These are phyloP conservation scores for Pocota personata DNA, from an alignment of 2,888 invertebrate genomes.

Conservation along the genomic window DNA sequence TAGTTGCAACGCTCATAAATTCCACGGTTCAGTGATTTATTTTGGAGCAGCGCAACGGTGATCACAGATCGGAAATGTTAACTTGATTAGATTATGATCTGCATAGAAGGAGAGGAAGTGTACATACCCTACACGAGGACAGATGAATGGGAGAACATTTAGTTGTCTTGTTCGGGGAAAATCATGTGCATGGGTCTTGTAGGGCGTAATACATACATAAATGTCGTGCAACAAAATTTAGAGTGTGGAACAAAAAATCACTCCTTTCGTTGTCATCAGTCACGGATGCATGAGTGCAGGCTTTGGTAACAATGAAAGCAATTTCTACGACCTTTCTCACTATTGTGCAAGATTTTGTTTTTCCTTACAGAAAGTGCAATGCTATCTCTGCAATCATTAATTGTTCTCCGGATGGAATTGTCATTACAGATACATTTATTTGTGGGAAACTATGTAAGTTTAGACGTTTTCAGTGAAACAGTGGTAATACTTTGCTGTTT, in stretches of 20 bases:
- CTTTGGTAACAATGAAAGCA: constrained; percentile 1
- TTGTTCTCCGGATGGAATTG: background rate
- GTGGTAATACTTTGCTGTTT: too few relatives aligned
- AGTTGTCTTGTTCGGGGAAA: constrained; percentile 34
- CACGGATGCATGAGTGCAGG: constrained; percentile 47
- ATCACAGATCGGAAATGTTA: constrained; percentile 69
- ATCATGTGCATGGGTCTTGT: constrained; percentile 42
- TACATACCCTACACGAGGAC: background rate
- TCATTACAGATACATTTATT: background rate
- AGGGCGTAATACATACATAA: constrained; percentile 40
- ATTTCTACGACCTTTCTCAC: constrained; percentile 54
- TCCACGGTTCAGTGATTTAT: constrained; percentile 69
- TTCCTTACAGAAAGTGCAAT: background rate
- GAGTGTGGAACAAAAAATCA: constrained; percentile 8
- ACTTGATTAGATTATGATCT: constrained; percentile 73
- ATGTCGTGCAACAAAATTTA: constrained; percentile 63
- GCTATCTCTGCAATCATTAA: background rate
- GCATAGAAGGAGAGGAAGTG: constrained; percentile 43
- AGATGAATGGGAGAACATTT: constrained; percentile 30
- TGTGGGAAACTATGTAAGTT: background rate
- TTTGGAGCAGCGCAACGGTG: constrained; percentile 63
- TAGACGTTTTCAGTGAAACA: too few relatives aligned
- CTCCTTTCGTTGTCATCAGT: constrained; percentile 62
- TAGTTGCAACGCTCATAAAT: constrained; percentile 52
- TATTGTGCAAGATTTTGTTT: constrained; percentile 11